Conservation (phyloP, 2,888 invertebrate genomes). For the Hartigia nigra region DNA sequence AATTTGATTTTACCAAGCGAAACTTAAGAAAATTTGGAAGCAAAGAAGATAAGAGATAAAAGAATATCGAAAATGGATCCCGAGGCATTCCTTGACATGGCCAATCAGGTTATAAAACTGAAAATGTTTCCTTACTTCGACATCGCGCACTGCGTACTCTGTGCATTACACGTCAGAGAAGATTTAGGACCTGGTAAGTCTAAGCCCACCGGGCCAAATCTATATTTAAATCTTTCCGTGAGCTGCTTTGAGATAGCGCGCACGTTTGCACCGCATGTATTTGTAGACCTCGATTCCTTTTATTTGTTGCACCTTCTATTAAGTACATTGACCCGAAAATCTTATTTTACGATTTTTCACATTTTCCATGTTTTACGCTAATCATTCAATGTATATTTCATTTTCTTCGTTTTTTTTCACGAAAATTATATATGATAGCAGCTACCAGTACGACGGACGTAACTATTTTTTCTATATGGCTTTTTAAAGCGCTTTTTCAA, state of each 20-base stretch:
- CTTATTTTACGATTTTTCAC: no score
- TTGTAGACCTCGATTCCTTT: not conserved
- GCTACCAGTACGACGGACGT: no score
- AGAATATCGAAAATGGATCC: conserved; percentile 80
- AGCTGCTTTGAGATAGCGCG: conserved; percentile 44
- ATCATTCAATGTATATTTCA: conserved; percentile 5
- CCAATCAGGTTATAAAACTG: conserved; percentile 97
- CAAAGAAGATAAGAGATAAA: conserved; percentile 4
- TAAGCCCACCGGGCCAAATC: conserved; percentile 53
- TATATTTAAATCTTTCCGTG: conserved; percentile 57
- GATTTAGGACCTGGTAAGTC: conserved; percentile 90
- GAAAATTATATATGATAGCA: no score
- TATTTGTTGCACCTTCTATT: not conserved
- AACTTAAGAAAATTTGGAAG: conserved; percentile 3
- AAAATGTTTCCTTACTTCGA: conserved; percentile 99
- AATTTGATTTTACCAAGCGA: conserved; percentile 11
- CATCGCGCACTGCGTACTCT: conserved; percentile 94
- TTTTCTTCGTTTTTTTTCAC: conserved; percentile 9
- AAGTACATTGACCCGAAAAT: no score
- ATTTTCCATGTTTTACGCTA: no score
- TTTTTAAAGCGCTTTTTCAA: no score
- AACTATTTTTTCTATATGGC: no score
- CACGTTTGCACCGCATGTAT: conserved; percentile 8
- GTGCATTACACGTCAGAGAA: conserved; percentile 94
- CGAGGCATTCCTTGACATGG: conserved; percentile 96